Percentiles rank a stretch among this genome's conserved stretches.
These are phyloP conservation scores for Apodemus sylvaticus DNA, from an alignment of 2,113 vertebrate species.

Conservation along the genomic window DNA sequence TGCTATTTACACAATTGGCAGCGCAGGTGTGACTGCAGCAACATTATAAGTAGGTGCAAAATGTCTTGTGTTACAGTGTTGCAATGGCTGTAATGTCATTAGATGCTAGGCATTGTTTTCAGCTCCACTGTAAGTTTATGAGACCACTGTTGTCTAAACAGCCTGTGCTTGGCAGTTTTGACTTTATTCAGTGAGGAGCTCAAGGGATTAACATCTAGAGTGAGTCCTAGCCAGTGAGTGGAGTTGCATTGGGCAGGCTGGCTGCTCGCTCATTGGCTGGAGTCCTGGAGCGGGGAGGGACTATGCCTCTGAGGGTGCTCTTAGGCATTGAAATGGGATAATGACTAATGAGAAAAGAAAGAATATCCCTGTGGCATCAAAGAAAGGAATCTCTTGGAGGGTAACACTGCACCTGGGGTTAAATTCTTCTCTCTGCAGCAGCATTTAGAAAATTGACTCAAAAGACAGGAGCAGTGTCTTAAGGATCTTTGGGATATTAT, in stretches of 20 bases:
- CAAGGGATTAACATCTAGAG: not conserved
- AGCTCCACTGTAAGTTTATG: not conserved
- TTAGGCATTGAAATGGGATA: not conserved
- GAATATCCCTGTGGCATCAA: not conserved
- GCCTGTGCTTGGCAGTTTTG: not conserved
- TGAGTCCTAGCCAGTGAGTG: not conserved
- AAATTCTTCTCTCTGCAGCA: not conserved
- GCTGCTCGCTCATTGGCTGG: not conserved
- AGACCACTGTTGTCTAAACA: not conserved
- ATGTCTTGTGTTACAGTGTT: not conserved
- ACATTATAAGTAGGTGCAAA: no score
- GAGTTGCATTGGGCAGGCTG: not conserved
- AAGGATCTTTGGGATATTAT: not conserved
- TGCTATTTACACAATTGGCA: no score
- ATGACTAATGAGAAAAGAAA: not conserved
- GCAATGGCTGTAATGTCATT: not conserved
- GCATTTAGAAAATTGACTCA: slow-evolving; percentile 29
- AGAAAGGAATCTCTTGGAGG: not conserved
- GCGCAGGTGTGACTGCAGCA: no score
- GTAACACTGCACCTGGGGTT: not conserved
- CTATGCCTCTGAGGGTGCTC: not conserved
- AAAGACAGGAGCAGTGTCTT: not conserved
- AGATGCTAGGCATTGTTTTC: not conserved
- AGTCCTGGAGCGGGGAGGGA: not conserved
- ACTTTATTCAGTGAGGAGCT: not conserved